These are phyloP conservation scores for Megaceryle torquata DNA, from an alignment of 2,113 vertebrate genomes.

Conservation along the genomic window DNA sequence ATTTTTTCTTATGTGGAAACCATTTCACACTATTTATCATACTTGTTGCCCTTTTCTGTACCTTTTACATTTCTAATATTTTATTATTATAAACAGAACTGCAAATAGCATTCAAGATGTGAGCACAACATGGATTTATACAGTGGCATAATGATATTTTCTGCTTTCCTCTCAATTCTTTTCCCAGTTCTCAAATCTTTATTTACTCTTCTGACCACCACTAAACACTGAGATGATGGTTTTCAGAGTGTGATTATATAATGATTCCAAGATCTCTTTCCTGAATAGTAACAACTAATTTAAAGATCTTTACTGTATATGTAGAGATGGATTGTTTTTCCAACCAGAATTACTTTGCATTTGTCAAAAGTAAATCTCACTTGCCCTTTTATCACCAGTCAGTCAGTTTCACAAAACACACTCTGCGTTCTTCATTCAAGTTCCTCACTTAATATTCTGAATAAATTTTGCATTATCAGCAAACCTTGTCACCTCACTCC, in stretches of 20 bases:
- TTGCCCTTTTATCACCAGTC: background rate
- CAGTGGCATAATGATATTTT: background rate
- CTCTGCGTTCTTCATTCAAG: background rate
- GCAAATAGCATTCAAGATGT: background rate
- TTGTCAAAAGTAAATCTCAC: background rate
- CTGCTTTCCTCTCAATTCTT: conserved; percentile 10
- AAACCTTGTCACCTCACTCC: background rate
- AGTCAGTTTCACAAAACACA: background rate
- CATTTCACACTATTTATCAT: conserved; percentile 24
- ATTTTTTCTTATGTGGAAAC: background rate
- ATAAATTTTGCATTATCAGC: background rate
- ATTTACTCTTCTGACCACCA: conserved; percentile 24
- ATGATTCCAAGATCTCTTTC: background rate
- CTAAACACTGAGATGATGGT: background rate
- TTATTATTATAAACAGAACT: conserved; percentile 34
- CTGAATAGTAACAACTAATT: conserved; percentile 30
- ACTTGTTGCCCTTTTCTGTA: conserved; percentile 34
- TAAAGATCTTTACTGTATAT: background rate
- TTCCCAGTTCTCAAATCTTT: background rate
- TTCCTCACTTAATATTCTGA: background rate
- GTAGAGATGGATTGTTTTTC: background rate
- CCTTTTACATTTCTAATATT: conserved; percentile 33
- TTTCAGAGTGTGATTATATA: background rate
- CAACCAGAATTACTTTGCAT: background rate
- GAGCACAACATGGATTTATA: background rate